Base-by-base conservation (phyloP, 2,113 vertebrate genomes). In the Talpa occidentalis region DNA sequence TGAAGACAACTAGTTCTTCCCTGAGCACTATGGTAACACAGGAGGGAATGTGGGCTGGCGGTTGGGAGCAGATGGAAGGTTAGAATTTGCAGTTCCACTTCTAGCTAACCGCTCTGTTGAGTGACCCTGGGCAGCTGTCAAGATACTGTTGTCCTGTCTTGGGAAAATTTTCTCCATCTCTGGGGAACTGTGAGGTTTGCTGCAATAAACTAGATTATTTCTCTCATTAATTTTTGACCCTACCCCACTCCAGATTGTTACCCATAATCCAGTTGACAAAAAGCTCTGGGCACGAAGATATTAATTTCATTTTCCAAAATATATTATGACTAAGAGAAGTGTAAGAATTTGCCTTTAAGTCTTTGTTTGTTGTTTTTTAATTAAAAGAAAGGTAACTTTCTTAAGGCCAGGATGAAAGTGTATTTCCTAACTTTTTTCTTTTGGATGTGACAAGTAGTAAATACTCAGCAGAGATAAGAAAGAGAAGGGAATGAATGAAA, bases 291-390 rank as follows among this genome's bases (percentile, higher is more conserved):
- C 10, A 62, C 35, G 81, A 77, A 92, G 22, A 40, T 54, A 72
- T 14, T 69, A 66, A 73, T 77, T 92, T 70, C 66, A 87, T 66
- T 81, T 89, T 69, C 40, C 81, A 81, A 77, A 32, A 24, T 62
- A 28, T 60, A 3, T 69, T 69, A 66, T 90, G 60, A n/a, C 21
- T 28, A 74, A 56, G 26, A 69, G 0, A 89, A 56, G 28, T 81
- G 15, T 81, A 80, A 93, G 52, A 74, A 40, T 89, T 30, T 32
- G 2, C 64, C 26, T 74, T 47, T 37, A 59, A 22, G 7, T 21
- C 78, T 60, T 60, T 62, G 47, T 59, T 26, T 47, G 24, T n/a
- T 77, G 15, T 6, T 66, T 88, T 87, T 91, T 22, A 64, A 73
- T 88, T 32, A 86, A 93, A 87, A 9, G 28, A 91, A 60, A 7